These are phyloP conservation scores for Clarias laeviceps DNA, from an alignment of 2,797 vertebrate species.

Conservation along the genomic window DNA sequence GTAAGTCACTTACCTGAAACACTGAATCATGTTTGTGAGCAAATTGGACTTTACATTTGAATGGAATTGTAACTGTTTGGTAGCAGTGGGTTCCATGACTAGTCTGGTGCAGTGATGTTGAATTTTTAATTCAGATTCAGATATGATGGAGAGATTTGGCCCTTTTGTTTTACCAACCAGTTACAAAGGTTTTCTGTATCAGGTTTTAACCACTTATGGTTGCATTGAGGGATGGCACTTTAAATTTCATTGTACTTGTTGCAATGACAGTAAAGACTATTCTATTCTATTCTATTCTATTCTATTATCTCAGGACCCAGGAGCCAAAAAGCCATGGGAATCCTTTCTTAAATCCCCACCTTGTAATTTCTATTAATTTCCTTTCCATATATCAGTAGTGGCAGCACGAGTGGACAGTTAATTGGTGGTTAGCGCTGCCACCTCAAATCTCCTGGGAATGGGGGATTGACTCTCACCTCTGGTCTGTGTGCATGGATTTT, in stretches of 20 bases:
- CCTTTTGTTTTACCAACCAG: not conserved
- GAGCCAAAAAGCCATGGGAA: not conserved
- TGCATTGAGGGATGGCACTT: no score
- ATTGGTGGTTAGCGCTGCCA: no score
- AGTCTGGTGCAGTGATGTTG: not conserved
- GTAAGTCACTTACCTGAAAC: not conserved
- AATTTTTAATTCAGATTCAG: not conserved
- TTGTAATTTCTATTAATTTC: not conserved
- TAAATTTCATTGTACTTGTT: no score
- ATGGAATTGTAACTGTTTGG: not conserved
- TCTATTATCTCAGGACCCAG: no score
- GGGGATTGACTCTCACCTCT: no score
- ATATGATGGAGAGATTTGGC: not conserved
- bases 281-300: no score
- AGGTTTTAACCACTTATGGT: not conserved
- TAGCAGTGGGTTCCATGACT: not conserved
- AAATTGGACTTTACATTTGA: slow-evolving; percentile 5
- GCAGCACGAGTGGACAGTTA: no score
- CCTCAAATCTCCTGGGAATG: no score
- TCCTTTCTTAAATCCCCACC: not conserved
- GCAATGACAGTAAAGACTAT: no score
- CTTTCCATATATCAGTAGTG: no score
- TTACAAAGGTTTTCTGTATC: not conserved
- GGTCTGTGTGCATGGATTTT: no score
- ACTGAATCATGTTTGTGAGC: not conserved